A percentile compares a stretch with the other conserved stretches of the same genome.
Evolutionary conservation across 2,888 invertebrate genomes (phyloP).

Genomic region (Fragum sueziense): DNA sequence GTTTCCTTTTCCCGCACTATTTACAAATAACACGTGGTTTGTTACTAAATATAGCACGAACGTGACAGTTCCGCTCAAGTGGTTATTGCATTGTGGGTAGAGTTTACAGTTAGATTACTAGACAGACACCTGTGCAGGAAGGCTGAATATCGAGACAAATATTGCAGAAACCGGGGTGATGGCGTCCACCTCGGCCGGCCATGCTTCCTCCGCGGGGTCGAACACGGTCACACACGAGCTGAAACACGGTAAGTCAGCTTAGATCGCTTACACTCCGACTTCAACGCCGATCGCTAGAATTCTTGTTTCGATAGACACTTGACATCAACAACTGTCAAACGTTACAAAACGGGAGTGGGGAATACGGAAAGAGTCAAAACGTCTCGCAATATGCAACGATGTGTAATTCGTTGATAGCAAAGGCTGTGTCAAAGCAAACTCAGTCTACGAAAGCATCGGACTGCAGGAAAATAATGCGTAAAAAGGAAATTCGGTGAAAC

Average conservation of each 20-base stretch:
- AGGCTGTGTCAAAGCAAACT: too few species aligned
- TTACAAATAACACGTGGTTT: slow-evolving; percentile 70
- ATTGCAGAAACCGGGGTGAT: slow-evolving; percentile 61
- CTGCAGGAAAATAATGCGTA: slow-evolving; percentile 4
- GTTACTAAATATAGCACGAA: slow-evolving; percentile 64
- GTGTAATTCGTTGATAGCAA: too few species aligned
- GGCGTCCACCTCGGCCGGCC: slow-evolving; percentile 57
- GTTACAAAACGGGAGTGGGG: neutral
- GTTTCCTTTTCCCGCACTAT: neutral
- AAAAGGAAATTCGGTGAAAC: slow-evolving; percentile 5
- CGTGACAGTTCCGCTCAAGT: slow-evolving; percentile 63
- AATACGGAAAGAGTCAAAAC: neutral
- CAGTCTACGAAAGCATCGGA: too few species aligned
- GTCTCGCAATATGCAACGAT: too few species aligned
- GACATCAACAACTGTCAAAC: neutral
- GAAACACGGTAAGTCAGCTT: slow-evolving; percentile 67
- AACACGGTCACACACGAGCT: slow-evolving; percentile 70
- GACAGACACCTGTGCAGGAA: slow-evolving; percentile 48
- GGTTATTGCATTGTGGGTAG: slow-evolving; percentile 70
- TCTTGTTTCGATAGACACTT: neutral
- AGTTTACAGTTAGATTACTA: slow-evolving; percentile 34
- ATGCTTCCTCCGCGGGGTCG: slow-evolving; percentile 59
- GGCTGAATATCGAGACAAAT: slow-evolving; percentile 1
- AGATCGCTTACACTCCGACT: neutral
- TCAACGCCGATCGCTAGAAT: neutral